phyloP scores from a whole-genome alignment of 30 jellyfish, hydroid and myxozoan species.

The Aurelia sp. region DNA sequence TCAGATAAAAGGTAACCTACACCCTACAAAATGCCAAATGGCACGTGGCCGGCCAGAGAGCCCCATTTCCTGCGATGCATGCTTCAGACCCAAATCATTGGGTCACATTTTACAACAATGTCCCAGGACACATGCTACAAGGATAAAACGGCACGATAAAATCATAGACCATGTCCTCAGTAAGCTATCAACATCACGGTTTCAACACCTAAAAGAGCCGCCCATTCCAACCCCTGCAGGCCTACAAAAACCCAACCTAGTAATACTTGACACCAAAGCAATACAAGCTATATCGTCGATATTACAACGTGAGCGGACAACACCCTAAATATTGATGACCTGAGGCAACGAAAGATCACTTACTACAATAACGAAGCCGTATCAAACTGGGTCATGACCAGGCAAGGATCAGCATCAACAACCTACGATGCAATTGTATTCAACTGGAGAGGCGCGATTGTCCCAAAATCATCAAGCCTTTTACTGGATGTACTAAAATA shows the following conservation, averaged over 20 bases:
- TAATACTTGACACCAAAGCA: background rate
- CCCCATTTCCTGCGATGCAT: background rate
- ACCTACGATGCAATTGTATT: no score
- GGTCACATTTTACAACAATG: conserved; percentile 23
- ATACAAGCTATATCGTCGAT: background rate
- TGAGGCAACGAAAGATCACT: no score
- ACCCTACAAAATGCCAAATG: background rate
- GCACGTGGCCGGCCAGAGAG: background rate
- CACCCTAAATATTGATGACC: background rate
- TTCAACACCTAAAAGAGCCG: background rate
- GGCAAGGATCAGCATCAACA: no score
- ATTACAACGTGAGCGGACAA: conserved; percentile 11
- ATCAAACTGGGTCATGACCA: no score
- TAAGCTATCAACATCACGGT: background rate
- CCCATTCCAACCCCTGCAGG: background rate
- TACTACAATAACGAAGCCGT: no score
- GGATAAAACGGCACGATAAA: conserved; percentile 5
- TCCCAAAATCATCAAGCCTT: no score
- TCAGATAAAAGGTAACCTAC: background rate
- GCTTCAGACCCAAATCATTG: background rate
- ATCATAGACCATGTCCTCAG: background rate
- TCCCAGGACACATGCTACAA: background rate
- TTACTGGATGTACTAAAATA: no score
- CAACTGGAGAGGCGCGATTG: no score
- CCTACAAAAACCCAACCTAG: background rate